Base-by-base conservation (phyloP, 2,888 invertebrate species). In the Brenthis ino region DNA sequence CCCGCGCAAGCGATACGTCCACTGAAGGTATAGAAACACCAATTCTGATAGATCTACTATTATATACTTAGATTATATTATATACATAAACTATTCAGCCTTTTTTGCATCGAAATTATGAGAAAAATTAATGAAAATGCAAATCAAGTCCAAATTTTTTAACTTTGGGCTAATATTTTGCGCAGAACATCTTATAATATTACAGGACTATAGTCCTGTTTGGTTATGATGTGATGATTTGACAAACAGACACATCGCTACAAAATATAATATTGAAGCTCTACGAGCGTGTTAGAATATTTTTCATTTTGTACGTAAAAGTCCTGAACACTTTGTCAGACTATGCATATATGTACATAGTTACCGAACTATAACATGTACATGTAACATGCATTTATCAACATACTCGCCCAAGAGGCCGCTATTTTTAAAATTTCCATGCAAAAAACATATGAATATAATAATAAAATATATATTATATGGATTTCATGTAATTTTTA, bases 1-100 rank as follows among this genome's bases (percentile, higher is more conserved):
- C 88, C 89, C 91, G 84, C 86, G 87, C 67, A 82, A 83, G 86
- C 85, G 83, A 83, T 82, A 84, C 91, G 92, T 92, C 92, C 91
- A 91, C 91, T 92, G 91, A 84, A 91, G 91, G 92, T 92, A 89
- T 80, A 75, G 76, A 75, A 87, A 93, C 92, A 93, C 92, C 92
- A 93, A 92, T 86, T 83, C 79, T 80, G 71, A 80, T 87, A 87
- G 86, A 78, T 77, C 85, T 77, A 75, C 73, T 57, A 70, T 68
- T 72, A 75, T 70, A 68, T 73, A 71, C 68, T 65, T 70, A 69
- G 16, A 65, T 28, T 24, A 50, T 50, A 60, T 50, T 28, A 28
- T 60, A 60, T 28, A 50, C 24, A 50, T n/a, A 48, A 14, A 65
- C 5, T 51, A 33, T 33, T 63, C 3, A 14, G 43, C 20, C 20